Evolutionary conservation across 2,888 invertebrate species (phyloP), one percentile per base, ranked within the genome.

Genomic region (Nemoura dubitans): DNA sequence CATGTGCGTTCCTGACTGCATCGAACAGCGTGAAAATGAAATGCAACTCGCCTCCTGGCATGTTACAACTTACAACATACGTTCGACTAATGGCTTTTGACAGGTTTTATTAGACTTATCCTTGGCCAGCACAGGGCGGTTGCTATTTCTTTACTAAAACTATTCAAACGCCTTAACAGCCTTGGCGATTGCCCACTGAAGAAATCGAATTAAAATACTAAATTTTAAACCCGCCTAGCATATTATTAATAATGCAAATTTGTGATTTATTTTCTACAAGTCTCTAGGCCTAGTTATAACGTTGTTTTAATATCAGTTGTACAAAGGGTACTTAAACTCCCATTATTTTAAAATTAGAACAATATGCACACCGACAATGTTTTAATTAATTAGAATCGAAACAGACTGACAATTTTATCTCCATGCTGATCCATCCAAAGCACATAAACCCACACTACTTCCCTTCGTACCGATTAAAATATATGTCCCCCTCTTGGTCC

Each of bases 121-220:
- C 81, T 81, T 81, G 81, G 81, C 26, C 81, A 59, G 59, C 59
- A 80, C n/a, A 81, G 81, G 81, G 81, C 81, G 81, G 81, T 81
- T 28, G 28, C 30, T 6, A 81, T n/a, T 81, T 81, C 29, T 27
- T 81, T 81, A 28, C 26, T 16, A 81, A 81, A 81, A 81, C 28
- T n/a, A 81, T 81, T 81, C 81, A 81, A 81, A 81, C 81, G 81
- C 81, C 81, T 30, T n/a, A 28, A 81, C 81, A 81, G n/a, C 81
- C 81, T 81, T 81, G 81, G 28, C 81, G 5, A 29, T 6, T 29
- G 30, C 81, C 81, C 81, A 81, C 81, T 29, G 81, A 30, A 81
- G 30, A 81, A 81, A 81, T 30, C 26, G 28, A 28, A 81, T 81
- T 81, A 81, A 81, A 81, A 81, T 30, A 81, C 30, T 81, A 28